Evolutionary conservation across 2,113 vertebrate genomes (phyloP).

Genomic region (Lasiurus cinereus): DNA sequence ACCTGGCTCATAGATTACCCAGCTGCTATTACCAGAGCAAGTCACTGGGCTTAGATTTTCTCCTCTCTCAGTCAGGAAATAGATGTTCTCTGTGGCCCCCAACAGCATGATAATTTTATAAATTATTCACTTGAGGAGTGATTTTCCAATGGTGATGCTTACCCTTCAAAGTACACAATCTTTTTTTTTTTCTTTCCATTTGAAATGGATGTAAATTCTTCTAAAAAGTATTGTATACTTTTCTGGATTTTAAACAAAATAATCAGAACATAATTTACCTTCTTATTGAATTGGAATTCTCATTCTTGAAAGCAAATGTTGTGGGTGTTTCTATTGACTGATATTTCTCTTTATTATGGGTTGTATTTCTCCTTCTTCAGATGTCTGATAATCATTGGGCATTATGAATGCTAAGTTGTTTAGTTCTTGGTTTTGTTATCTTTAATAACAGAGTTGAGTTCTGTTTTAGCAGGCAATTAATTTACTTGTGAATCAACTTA

Average conservation of each 20-base stretch:
- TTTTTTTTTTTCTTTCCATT: background rate
- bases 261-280: background rate
- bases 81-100: background rate
- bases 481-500: background rate
- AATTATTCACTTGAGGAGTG: background rate
- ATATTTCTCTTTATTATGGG: background rate
- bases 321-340: background rate
- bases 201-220: background rate
- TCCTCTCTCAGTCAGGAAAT: background rate
- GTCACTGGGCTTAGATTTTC: background rate
- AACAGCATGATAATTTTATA: background rate
- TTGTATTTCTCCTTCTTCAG: background rate
- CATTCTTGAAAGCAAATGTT: conserved; percentile 26
- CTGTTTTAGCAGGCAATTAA: background rate
- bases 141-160: background rate
- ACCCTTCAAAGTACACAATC: background rate
- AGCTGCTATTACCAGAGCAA: background rate
- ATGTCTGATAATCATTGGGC: background rate
- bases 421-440: background rate
- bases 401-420: background rate
- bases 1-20: background rate
- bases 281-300: background rate
- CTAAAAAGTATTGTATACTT: background rate
- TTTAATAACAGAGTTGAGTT: background rate
- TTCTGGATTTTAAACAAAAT: conserved; percentile 51